Base-by-base conservation (phyloP, 2,113 vertebrate genomes). In the Saccopteryx leptura region DNA sequence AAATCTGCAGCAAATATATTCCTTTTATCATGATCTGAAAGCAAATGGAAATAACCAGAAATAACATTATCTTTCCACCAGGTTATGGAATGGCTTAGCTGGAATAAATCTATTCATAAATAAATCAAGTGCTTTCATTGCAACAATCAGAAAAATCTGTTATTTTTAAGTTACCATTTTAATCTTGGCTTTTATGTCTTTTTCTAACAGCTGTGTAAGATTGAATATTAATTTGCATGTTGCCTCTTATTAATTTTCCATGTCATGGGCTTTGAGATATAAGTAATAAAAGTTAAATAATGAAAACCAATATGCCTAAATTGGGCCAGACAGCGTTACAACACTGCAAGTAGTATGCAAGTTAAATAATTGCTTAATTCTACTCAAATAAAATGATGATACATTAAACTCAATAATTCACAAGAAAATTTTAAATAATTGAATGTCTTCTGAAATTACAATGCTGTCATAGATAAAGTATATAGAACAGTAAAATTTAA, bases 1-100 rank as follows among this genome's bases (percentile, higher is more conserved):
- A 95, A 79, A 63, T 83, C 76, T 71, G n/a, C 86, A 71, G 83
- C 28, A 87, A 65, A 50, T 93, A 4, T 96, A 96, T 95, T 97
- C 65, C 97, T 96, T 78, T 85, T 89, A 97, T 90, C 4, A 63
- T 78, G 76, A 95, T 61, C 54, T 87, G 46, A 97, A 97, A 97
- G 63, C 31, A 50, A 82, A 97, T 60, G 68, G 87, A 52, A 96
- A 83, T 97, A 95, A 5, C 4, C 23, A 91, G n/a, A 74, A 97
- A 97, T 63, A 91, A 9, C 84, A 97, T 96, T 95, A 31, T 96
- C 10, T 23, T 95, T 94, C 65, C 24, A 8, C 19, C 90, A 94
- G 93, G 39, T 66, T 31, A 83, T 93, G 82, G 72, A 86, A 7
- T 72, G 12, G 50, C 50, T 93, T 85, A 90, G 5, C 79, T 96